These are phyloP conservation scores for Callinectes sapidus DNA, from an alignment of 2,888 invertebrate species.

Conservation along the genomic window DNA sequence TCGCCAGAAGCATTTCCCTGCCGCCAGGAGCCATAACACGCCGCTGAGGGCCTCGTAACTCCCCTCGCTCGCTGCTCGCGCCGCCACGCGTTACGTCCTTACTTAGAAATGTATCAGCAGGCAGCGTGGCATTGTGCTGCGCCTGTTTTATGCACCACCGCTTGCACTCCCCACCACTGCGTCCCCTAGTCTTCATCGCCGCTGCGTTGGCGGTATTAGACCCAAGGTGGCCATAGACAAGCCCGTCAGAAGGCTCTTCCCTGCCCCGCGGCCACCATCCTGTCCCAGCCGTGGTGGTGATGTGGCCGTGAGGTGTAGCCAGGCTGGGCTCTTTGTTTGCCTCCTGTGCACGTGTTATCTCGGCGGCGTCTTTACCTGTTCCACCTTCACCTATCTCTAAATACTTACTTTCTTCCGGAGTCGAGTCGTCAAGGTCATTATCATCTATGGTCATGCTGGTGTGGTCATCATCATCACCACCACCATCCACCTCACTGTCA, in stretches of 20 bases:
- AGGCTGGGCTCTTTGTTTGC: background rate
- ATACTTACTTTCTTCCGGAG: slow-evolving; percentile 11
- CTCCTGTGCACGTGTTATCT: background rate
- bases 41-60: slow-evolving; percentile 8
- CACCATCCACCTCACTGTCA: background rate
- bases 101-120: background rate
- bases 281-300: background rate
- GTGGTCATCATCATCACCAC: background rate
- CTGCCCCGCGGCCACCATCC: background rate
- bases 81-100: background rate
- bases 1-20: background rate
- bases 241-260: background rate
- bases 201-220: background rate
- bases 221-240: background rate
- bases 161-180: background rate
- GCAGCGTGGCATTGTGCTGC: background rate
- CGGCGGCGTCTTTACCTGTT: background rate
- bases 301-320: background rate
- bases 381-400: background rate
- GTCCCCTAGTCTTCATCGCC: background rate
- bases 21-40: slow-evolving; percentile 4
- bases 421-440: background rate
- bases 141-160: background rate
- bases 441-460: background rate
- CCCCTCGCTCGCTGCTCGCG: background rate